phyloP scores from a whole-genome alignment of 1,140 invertebrate genomes.

The Neodiprion pinetum region DNA sequence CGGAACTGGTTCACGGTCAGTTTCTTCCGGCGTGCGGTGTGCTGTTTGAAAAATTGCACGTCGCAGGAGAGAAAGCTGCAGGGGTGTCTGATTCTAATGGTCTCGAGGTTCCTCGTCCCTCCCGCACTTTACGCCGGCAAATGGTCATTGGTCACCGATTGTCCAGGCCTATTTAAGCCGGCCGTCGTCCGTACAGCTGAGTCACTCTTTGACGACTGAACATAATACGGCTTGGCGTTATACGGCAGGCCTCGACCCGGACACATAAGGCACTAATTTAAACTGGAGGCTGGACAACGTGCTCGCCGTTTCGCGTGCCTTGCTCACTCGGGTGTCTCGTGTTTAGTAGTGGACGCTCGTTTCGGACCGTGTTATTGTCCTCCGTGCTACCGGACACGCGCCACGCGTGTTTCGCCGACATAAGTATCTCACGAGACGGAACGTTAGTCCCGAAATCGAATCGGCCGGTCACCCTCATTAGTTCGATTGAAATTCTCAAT shows the following conservation, averaged over 20 bases:
- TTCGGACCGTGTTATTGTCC: not conserved
- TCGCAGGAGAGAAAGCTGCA: not conserved
- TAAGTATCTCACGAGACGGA: not conserved
- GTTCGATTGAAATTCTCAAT: not conserved
- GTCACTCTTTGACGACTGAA: constrained; percentile 34
- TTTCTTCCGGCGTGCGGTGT: not conserved
- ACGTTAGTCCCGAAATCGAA: not conserved
- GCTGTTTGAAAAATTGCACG: no score
- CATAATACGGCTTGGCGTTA: not conserved
- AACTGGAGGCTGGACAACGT: not conserved
- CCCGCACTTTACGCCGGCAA: constrained; percentile 33
- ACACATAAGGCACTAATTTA: constrained; percentile 17
- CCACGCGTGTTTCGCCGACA: not conserved
- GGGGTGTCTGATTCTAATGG: constrained; percentile 58
- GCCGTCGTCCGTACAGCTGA: constrained; percentile 28
- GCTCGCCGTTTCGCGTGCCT: not conserved
- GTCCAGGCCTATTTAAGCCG: constrained; percentile 42
- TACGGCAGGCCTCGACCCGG: not conserved
- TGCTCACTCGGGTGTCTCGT: not conserved
- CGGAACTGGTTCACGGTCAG: not conserved
- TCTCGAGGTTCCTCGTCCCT: constrained; percentile 23
- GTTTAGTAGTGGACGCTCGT: not conserved
- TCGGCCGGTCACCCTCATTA: not conserved
- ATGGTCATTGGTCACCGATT: constrained; percentile 43
- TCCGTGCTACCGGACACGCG: no score